phyloP scores from a whole-genome alignment of 1,140 invertebrate species.

The Caenorhabditis inopinata region DNA sequence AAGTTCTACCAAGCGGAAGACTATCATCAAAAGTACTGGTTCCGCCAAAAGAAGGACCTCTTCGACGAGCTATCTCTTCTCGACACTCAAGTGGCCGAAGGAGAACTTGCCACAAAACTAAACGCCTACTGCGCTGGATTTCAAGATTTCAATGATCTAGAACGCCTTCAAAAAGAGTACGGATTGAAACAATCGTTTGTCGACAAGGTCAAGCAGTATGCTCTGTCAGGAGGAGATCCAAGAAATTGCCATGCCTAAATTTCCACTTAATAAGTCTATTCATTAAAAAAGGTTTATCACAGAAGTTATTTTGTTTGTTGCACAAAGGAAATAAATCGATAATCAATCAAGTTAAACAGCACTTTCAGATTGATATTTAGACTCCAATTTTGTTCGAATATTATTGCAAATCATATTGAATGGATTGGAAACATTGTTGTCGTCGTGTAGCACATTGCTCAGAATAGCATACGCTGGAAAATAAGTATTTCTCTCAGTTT shows the following conservation, averaged over 20 bases:
- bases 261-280: background rate
- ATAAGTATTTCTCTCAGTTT: background rate
- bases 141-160: constrained; percentile 55
- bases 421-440: constrained; percentile 40
- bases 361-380: constrained; percentile 49
- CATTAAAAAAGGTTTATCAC: background rate
- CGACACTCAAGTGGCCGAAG: constrained; percentile 58
- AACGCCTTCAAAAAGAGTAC: constrained; percentile 54
- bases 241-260: constrained; percentile 52
- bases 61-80: constrained; percentile 55
- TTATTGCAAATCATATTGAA: constrained; percentile 52
- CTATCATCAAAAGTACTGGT: constrained; percentile 65
- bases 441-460: constrained; percentile 43
- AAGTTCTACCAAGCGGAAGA: constrained; percentile 64
- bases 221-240: constrained; percentile 60
- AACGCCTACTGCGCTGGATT: constrained; percentile 54
- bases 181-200: constrained; percentile 50
- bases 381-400: constrained; percentile 44
- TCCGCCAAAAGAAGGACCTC: constrained; percentile 56
- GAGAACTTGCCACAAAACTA: constrained; percentile 56
- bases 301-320: constrained; percentile 9
- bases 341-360: constrained; percentile 36
- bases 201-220: constrained; percentile 54
- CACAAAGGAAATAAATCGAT: background rate
- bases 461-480: constrained; percentile 46